Base-by-base conservation (phyloP, 2,797 vertebrate species). In the Epinephelus malabaricus region DNA sequence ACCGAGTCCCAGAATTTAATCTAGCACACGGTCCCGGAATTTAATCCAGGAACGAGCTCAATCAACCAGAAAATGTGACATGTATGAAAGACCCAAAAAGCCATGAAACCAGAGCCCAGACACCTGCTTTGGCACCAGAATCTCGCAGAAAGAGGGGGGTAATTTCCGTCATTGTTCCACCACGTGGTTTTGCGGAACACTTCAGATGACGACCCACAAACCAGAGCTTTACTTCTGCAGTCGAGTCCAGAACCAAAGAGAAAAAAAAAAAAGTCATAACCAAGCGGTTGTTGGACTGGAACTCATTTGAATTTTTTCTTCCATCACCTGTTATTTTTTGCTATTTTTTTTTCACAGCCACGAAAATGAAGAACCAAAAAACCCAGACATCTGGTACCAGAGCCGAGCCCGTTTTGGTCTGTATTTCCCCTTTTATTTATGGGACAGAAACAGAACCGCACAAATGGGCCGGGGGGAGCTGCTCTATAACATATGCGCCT, bases 101-200 rank as follows among this genome's bases (percentile, higher is more conserved):
- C 80, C 72, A 38, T 87, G 87, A 88, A 92, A 92, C 69, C 77
- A 84, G 82, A 91, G 67, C 58, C 76, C 63, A 88, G 90, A 91
- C 92, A 94, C 92, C 93, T 94, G 92, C 90, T 90, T 82, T 89
- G 91, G 89, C 81, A 90, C 62, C 73, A 59, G 53, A 34, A 46
- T 30, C 71, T 77, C 2, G 0, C 7, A 2, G 25, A 59, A 23
- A 45, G 61, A 46, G 58, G 53, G n/a, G 79, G 72, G 21, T 69
- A 64, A 70, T 78, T 85, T 89, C 81, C 69, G 61, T 83, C 79
- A 63, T 69, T 82, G 69, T 76, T 88, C 82, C 85, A 79, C 78
- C 70, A 14, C 78, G 80, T 73, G 78, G 79, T 89, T 91, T 88
- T 76, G 65, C 40, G 17, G 72, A 88, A 77, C 67, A 71, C 69